Evolutionary conservation across 2,113 vertebrate genomes (phyloP), one percentile per base, ranked within the genome.

Genomic region (Myanophis thanlyinensis): DNA sequence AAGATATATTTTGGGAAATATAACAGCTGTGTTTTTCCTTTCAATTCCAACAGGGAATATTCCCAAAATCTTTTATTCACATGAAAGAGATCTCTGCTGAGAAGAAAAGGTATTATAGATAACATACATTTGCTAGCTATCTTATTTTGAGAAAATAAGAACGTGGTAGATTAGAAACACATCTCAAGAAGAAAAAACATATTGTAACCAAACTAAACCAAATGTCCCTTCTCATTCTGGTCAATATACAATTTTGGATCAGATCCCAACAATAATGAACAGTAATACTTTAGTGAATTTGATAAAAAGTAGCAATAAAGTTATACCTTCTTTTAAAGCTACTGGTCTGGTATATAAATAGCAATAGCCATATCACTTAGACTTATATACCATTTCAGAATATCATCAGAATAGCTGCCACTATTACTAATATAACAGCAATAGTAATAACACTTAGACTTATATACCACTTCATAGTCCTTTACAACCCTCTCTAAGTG

Each of bases 51-150:
- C 96, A 99, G 99, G 99, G 99, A 85, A 97, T 99, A 94, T 99
- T 99, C 94, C 99, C 99, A 47, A 98, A 98, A 94, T 98, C 98
- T 91, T 98, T 98, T 93, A 97, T 99, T 92, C 98, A 98, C 49
- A 96, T 99, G 90, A 99, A 98, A 95, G 98, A 99, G 93, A 98
- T 98, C 92, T 93, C 97, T 52, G 87, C 98, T 93, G 98, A 99
- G 96, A 99, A 98, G 95, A 98, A 97, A 97, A 99, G 98, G 99
- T 99, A 98, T 95, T 96, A 80, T 54, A 86, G 18, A 1, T 23
- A 94, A 89, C 53, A 4, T 5, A 15, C 51, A 22, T 46, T 30
- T 56, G 3, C 2, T 40, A 35, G 88, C n/a, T 13, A n/a, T 7
- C 85, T n/a, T 67, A 25, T 90, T 40, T 51, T 90, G 35, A 44